phyloP scores from a whole-genome alignment of 2,113 vertebrate genomes.

The Corythoichthys intestinalis region DNA sequence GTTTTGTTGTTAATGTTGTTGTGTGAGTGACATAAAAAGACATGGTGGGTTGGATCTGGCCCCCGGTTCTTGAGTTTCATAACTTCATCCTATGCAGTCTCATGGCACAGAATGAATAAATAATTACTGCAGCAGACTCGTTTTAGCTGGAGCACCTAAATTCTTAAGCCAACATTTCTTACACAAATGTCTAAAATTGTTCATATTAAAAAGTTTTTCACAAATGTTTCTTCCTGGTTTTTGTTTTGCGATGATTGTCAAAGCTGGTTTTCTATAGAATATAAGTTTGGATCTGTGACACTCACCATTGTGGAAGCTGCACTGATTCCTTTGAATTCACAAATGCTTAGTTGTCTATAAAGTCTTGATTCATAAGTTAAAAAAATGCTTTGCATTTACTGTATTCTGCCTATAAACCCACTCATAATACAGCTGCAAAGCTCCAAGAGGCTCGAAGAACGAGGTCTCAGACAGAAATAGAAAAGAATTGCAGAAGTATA shows the following conservation, averaged over 20 bases:
- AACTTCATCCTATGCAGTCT: background rate
- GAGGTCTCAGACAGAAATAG: background rate
- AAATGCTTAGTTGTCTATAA: background rate
- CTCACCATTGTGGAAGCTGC: slow-evolving; percentile 1
- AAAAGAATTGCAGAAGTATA: slow-evolving; percentile 42
- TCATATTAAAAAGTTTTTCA: background rate
- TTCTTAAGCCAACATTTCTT: background rate
- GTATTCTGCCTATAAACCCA: background rate
- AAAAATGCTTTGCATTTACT: background rate
- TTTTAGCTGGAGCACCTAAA: background rate
- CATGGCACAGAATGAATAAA: background rate
- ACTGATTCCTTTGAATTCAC: background rate
- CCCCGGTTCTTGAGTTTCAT: background rate
- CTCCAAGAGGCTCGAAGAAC: background rate
- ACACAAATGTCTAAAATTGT: background rate
- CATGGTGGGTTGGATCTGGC: background rate
- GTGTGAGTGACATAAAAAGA: background rate
- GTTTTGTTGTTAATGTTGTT: background rate
- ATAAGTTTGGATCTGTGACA: background rate
- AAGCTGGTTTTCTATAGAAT: background rate
- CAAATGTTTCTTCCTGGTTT: background rate
- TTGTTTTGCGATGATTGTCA: background rate
- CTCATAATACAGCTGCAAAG: background rate
- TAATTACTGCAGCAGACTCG: background rate
- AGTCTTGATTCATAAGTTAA: background rate